A percentile compares a stretch with the other conserved stretches of the same genome.
These are phyloP conservation scores for Trogon surrucura DNA, from an alignment of 2,113 vertebrate genomes.

Conservation along the genomic window DNA sequence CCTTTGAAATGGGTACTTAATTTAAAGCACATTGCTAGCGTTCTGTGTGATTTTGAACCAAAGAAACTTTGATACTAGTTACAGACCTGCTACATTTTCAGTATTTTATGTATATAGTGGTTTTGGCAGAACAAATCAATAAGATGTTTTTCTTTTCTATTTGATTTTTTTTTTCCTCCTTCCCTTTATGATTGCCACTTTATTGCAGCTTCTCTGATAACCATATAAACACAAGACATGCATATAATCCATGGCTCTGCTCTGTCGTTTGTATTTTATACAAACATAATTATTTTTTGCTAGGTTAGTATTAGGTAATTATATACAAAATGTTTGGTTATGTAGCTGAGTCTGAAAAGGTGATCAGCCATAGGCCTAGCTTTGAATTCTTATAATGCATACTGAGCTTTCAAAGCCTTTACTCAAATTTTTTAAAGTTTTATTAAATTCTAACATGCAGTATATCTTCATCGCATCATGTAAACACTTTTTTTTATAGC, in stretches of 20 bases:
- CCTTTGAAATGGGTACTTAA: slow-evolving; percentile 53
- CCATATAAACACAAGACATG: not conserved
- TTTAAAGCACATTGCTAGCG: slow-evolving; percentile 50
- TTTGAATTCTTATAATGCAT: not conserved
- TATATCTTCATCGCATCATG: not conserved
- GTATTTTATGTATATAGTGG: slow-evolving; percentile 10
- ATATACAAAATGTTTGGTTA: not conserved
- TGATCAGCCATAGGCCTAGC: not conserved
- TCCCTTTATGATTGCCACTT: slow-evolving; percentile 9
- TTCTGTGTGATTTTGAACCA: slow-evolving; percentile 34
- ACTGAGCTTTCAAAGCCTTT: not conserved
- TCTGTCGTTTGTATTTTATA: slow-evolving; percentile 1
- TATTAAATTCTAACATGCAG: not conserved
- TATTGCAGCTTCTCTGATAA: not conserved
- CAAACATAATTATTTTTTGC: not conserved
- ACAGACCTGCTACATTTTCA: not conserved
- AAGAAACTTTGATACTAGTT: slow-evolving; percentile 27
- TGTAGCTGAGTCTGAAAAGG: not conserved
- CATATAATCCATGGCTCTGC: not conserved
- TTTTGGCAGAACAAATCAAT: slow-evolving; percentile 37
- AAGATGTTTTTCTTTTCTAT: not conserved
- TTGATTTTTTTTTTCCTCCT: not conserved
- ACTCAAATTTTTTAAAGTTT: not conserved
- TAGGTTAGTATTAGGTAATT: slow-evolving; percentile 2
- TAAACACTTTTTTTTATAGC: slow-evolving; percentile 14